phyloP scores from a whole-genome alignment of 35 echinoderm and acorn worm species.

The Strongylocentrotus purpuratus region DNA sequence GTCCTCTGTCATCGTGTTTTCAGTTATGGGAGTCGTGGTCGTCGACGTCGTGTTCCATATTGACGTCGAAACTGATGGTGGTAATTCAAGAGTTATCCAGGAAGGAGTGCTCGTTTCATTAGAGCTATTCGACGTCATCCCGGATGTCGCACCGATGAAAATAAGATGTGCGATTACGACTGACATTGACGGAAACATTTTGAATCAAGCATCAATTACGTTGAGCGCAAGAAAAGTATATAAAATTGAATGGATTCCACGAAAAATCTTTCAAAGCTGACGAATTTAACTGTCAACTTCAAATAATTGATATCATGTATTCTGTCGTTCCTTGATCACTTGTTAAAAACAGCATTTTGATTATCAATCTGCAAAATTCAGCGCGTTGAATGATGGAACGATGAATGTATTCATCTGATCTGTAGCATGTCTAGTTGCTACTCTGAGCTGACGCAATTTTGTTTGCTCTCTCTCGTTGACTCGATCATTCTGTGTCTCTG shows the following conservation, averaged over 20 bases:
- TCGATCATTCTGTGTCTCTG: no score
- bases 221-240: background rate
- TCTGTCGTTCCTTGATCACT: background rate
- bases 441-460: background rate
- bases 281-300: no score
- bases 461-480: no score
- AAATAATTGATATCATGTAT: background rate
- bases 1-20: background rate
- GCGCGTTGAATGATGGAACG: background rate
- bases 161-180: background rate
- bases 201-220: background rate
- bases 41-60: background rate
- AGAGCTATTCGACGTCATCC: background rate
- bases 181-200: background rate
- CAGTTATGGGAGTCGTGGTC: background rate
- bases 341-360: background rate
- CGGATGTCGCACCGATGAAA: background rate
- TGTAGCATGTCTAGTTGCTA: background rate
- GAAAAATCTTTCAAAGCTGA: background rate
- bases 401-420: background rate
- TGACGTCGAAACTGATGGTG: background rate
- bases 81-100: constrained; percentile 2
- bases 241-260: background rate
- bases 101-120: background rate
- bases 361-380: background rate